These are phyloP conservation scores for Caenorhabditis sinica DNA, from an alignment of 2,888 invertebrate genomes.

Conservation along the genomic window DNA sequence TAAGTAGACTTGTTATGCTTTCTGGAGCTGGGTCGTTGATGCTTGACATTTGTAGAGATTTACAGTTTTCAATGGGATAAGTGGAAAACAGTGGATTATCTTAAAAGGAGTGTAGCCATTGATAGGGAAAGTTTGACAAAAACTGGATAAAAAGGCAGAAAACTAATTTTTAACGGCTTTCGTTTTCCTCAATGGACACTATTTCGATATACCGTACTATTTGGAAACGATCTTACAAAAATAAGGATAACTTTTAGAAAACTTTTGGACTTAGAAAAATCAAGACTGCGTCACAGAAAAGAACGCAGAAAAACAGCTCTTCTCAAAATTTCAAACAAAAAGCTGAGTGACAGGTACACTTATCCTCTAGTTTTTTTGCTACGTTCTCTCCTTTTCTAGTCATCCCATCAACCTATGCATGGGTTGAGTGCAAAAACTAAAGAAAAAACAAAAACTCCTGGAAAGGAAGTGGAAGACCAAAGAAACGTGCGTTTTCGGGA, in stretches of 20 bases:
- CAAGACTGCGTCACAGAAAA: too few species aligned
- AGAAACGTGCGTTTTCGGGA: slow-evolving; percentile 36
- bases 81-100: not conserved
- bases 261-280: too few species aligned
- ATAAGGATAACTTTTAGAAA: too few species aligned
- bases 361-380: not conserved
- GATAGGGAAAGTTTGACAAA: not conserved
- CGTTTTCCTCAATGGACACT: too few species aligned
- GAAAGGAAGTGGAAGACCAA: not conserved
- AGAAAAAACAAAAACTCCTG: slow-evolving; percentile 19
- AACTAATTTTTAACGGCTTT: too few species aligned
- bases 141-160: too few species aligned
- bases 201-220: too few species aligned
- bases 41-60: not conserved
- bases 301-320: not conserved
- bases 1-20: slow-evolving; percentile 4
- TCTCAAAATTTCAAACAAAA: not conserved
- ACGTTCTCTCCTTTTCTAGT: not conserved
- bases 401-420: slow-evolving; percentile 19
- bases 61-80: slow-evolving; percentile 11
- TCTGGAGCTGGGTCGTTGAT: slow-evolving; percentile 1
- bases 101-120: not conserved
- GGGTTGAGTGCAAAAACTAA: slow-evolving; percentile 28
- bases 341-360: not conserved
- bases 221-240: too few species aligned